Percentiles rank a stretch among this genome's conserved stretches.
Conservation (phyloP, 2,113 vertebrate genomes). For the Hydropotes inermis region DNA sequence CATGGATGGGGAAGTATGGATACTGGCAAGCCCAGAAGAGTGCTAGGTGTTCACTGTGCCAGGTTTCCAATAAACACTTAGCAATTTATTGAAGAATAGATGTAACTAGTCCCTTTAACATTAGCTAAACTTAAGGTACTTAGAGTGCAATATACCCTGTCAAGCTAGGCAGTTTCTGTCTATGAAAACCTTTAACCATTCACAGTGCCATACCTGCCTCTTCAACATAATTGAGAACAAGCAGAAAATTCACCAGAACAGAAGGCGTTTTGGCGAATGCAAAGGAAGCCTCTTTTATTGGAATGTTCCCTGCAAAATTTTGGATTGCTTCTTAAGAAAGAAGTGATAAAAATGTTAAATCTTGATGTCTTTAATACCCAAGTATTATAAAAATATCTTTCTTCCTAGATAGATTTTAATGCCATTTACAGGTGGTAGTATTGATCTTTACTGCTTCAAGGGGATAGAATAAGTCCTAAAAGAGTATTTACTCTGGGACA, state of each 20-base stretch:
- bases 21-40: not conserved
- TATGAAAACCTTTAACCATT: not conserved
- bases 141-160: not conserved
- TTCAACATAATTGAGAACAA: not conserved
- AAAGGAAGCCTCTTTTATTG: not conserved
- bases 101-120: not conserved
- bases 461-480: not conserved
- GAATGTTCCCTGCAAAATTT: not conserved
- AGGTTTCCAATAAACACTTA: not conserved
- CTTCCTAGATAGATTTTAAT: not conserved
- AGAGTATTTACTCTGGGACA: not conserved
- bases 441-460: not conserved
- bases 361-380: not conserved
- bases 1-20: rapidly evolving
- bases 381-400: not conserved
- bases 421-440: not conserved
- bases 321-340: not conserved
- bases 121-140: not conserved
- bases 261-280: not conserved
- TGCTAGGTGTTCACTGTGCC: rapidly evolving
- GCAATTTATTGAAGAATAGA: not conserved
- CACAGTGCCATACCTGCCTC: not conserved
- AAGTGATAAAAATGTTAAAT: not conserved
- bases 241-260: not conserved
- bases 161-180: not conserved